Base-by-base conservation (phyloP, 2,888 invertebrate species). In the Polietes domitor region DNA sequence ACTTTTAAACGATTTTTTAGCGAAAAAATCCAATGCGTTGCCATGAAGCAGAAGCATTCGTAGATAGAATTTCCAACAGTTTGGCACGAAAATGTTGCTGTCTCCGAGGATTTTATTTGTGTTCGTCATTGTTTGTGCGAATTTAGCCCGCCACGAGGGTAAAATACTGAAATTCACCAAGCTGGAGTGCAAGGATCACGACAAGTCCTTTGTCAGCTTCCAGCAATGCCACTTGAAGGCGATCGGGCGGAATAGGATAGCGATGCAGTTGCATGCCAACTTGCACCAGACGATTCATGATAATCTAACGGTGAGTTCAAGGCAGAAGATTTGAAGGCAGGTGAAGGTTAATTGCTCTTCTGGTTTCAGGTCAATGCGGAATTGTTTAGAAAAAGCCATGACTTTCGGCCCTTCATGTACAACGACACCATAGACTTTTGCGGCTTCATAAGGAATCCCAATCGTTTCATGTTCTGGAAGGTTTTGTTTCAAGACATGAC, bases 341-440 rank as follows among this genome's bases (percentile, higher is more conserved):
- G 21, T 19, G 2, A 55, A 58, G 32, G 32, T 32, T 3, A 58
- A 26, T 58, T 58, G 10, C 32, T 37, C 55, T 71, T 19, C 19
- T 73, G 5, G 5, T 50, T 74, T 5, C 37, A 80, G 80, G 3
- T 75, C 2, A 26, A 41, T 28, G 50, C 7, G 0, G 70, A 80
- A n/a, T 21, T 80, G 2, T 37, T 80, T 26, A 68, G 75, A n/a
- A 75, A 75, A 28, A 75, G 75, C 21, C 41, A 71, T n/a, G 75
- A 63, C 26, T 80, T 71, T 12, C 80, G 75, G 0, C 80, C 80
- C 0, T 80, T 80, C 63, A n/a, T 80, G 32, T 80, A 80, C 17
- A 80, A 80, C 7, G 10, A 10, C 0, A 71, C 50, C 0, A 26
- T 7, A n/a, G 53, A 80, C 9, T 53, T 50, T 26, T 80, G 80